phyloP scores from a whole-genome alignment of 1,140 invertebrate species.

The Lepidurus apus region DNA sequence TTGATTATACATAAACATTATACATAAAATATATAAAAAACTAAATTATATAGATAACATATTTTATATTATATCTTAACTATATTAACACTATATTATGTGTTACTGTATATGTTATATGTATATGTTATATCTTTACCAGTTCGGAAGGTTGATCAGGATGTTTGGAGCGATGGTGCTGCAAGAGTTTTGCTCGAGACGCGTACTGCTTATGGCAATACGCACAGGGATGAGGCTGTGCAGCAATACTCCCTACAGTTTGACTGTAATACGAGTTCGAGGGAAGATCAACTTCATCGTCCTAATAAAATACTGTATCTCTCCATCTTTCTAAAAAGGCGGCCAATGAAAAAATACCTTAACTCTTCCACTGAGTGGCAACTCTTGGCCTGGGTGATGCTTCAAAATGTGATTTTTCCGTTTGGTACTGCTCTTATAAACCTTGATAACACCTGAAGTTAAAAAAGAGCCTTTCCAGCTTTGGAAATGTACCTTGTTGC shows the following conservation, averaged over 20 bases:
- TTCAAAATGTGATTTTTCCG: slow-evolving; percentile 78
- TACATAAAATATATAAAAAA: not conserved
- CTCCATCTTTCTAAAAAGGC: not conserved
- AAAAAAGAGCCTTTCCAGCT: not conserved
- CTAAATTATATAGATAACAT: not conserved
- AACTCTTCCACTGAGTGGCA: slow-evolving; percentile 53
- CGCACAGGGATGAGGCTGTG: slow-evolving; percentile 65
- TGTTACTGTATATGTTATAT: not conserved
- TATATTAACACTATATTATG: too few relatives aligned
- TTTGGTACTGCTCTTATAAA: slow-evolving; percentile 80
- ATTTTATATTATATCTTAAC: not conserved
- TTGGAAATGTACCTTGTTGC: slow-evolving; percentile 58
- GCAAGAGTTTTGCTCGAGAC: slow-evolving; percentile 70
- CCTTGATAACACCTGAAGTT: slow-evolving; percentile 43
- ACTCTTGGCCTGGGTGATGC: slow-evolving; percentile 69
- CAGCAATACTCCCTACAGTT: slow-evolving; percentile 66
- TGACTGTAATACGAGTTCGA: slow-evolving; percentile 60
- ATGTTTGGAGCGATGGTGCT: slow-evolving; percentile 75
- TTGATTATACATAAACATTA: not conserved
- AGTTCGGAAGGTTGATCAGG: slow-evolving; percentile 46
- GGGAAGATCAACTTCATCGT: slow-evolving; percentile 46
- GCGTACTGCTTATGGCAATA: slow-evolving; percentile 83
- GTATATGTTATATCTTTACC: not conserved
- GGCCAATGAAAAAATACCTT: slow-evolving; percentile 39
- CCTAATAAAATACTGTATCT: slow-evolving; percentile 36